phyloP scores from a whole-genome alignment of 2,113 vertebrate species.

The Austrofundulus limnaeus region DNA sequence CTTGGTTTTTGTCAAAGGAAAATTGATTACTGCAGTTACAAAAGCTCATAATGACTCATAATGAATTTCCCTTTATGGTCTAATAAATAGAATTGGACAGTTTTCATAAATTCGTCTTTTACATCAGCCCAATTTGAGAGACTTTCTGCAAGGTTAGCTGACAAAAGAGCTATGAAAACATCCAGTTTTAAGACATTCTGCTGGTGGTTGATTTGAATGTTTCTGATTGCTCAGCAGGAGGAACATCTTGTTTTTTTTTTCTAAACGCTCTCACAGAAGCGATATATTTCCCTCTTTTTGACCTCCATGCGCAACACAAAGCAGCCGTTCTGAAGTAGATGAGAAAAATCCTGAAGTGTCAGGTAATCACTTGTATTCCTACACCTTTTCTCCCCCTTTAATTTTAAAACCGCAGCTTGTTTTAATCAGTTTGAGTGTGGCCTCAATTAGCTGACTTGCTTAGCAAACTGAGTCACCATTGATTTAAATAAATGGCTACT shows the following conservation, averaged over 20 bases:
- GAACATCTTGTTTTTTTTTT: slow-evolving; percentile 43
- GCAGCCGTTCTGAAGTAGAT: background rate
- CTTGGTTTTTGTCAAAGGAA: slow-evolving; percentile 39
- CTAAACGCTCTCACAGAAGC: slow-evolving; percentile 51
- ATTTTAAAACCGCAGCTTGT: slow-evolving; percentile 32
- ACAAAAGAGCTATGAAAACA: slow-evolving; percentile 46
- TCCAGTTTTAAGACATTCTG: slow-evolving; percentile 35
- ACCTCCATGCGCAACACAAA: background rate
- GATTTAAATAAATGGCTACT: slow-evolving; percentile 21
- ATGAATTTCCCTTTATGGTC: slow-evolving; percentile 28
- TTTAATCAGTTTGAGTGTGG: slow-evolving; percentile 15
- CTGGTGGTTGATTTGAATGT: slow-evolving; percentile 63
- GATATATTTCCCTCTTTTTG: slow-evolving; percentile 33
- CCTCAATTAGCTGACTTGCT: slow-evolving; percentile 7
- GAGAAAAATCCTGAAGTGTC: slow-evolving; percentile 2
- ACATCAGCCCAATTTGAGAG: slow-evolving; percentile 33
- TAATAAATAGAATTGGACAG: slow-evolving; percentile 41
- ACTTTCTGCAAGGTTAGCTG: slow-evolving; percentile 53
- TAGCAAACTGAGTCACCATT: slow-evolving; percentile 1
- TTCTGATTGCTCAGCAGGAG: slow-evolving; percentile 47
- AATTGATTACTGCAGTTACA: slow-evolving; percentile 18
- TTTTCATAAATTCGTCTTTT: slow-evolving; percentile 27
- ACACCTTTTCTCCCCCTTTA: background rate
- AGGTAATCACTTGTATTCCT: slow-evolving; percentile 16
- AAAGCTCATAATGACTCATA: slow-evolving; percentile 28